Base-by-base conservation (phyloP, 2,797 vertebrate species). In the Lagodon rhomboides region DNA sequence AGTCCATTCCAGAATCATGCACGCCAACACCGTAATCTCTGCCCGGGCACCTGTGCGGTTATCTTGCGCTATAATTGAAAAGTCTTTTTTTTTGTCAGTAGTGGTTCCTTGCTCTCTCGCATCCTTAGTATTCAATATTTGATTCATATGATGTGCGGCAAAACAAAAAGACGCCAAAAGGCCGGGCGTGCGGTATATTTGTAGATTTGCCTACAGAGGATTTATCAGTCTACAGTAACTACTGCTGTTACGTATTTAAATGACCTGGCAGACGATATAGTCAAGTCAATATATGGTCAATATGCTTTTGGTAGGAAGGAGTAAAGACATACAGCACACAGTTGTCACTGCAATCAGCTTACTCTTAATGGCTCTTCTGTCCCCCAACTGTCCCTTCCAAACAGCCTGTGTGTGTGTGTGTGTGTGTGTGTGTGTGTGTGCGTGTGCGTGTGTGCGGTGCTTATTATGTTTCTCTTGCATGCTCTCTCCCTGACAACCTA, bases 401-500 rank as follows among this genome's bases (percentile, higher is more conserved):
- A 73, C 54, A 46, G 65, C 6, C 65, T 73, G 58, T 63, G 49
- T 68, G 74, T 54, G 22, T 47, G 58, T 51, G 25, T 53, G 34
- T 38, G 62, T 58, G 38, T 54, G 23, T 58, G 20, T 59, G 53
- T 70, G 60, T 58, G 56, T 61, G 27, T 49, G 60, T 43, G 61
- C 38, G 56, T 62, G 41, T 75, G 53, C 43, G 20, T 68, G 65
- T 73, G 58, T 66, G 59, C 68, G 71, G n/a, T 68, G 75, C 86
- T 87, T 91, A 89, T 91, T 89, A 87, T 88, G 80, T 83, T 85
- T 80, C 79, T 85, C 85, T 87, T 25, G 13, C 84, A 85, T 84
- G 82, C 79, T 79, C 74, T 88, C 71, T 91, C 84, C 72, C 85
- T 91, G 93, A 93, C 91, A 93, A 89, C 86, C 87, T 92, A 93